Conservation (phyloP, 2,113 vertebrate species). For the Rallus limicola region DNA sequence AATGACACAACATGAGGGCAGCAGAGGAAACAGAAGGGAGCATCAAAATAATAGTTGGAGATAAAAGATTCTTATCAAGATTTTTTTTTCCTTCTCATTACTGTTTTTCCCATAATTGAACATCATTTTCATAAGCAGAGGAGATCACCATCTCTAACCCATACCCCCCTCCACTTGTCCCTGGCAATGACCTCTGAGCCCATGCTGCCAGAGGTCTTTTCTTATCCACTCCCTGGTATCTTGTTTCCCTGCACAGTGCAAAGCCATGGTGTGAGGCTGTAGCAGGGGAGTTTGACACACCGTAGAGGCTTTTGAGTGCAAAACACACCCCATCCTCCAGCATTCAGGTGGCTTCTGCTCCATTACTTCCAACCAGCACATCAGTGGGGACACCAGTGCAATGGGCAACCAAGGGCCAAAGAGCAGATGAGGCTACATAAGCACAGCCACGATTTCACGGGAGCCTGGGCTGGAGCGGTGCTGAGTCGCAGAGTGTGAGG, state of each 20-base stretch:
- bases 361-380: not conserved
- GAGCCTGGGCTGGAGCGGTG: not conserved
- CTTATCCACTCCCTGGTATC: not conserved
- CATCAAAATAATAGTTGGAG: not conserved
- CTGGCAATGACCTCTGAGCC: not conserved
- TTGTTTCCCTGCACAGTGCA: not conserved
- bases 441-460: not conserved
- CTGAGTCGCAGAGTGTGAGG: not conserved
- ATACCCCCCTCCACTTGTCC: fast-evolving
- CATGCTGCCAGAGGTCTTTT: not conserved
- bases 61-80: not conserved
- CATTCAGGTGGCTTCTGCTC: not conserved
- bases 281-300: not conserved
- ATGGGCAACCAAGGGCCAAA: fast-evolving
- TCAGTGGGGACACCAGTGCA: not conserved
- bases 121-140: not conserved
- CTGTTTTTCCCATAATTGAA: not conserved
- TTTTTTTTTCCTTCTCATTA: not conserved
- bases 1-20: not conserved
- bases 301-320: not conserved
- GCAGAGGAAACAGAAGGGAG: not conserved
- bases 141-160: not conserved
- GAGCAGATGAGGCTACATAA: not conserved
- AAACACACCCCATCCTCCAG: not conserved
- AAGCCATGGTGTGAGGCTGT: not conserved